Evolutionary conservation across 1,140 invertebrate species (phyloP).

Genomic region (Lucilia cuprina): DNA sequence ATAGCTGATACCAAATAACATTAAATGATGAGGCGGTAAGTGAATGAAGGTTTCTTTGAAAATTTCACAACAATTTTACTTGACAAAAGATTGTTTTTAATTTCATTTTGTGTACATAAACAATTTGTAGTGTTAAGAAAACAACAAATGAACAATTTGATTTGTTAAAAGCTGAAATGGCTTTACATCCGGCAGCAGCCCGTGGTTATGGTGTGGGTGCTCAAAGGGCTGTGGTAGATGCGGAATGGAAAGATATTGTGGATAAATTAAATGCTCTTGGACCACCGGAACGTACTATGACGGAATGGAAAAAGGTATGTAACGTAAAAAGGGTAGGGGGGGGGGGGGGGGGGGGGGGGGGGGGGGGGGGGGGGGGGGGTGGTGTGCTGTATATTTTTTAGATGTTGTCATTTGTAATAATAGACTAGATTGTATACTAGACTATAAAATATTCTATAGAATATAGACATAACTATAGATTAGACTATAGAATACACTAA

Average conservation of each 20-base stretch:
- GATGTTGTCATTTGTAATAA: no score
- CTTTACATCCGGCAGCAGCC: neutral
- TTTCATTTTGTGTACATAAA: neutral
- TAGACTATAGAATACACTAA: no score
- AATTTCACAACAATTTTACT: neutral
- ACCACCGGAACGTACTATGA: neutral
- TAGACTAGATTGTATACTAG: no score
- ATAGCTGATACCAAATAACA: neutral
- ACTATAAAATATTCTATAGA: no score
- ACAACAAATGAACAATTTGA: conserved; percentile 27
- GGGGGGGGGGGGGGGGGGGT: no score
- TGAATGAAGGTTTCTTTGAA: neutral
- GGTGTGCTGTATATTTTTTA: no score
- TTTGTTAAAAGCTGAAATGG: conserved; percentile 6
- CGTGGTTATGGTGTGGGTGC: neutral
- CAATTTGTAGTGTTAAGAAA: neutral
- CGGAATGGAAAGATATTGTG: neutral
- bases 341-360: no score
- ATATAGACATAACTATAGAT: no score
- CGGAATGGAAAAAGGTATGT: conserved; percentile 21
- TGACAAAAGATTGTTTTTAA: neutral
- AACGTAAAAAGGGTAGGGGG: neutral
- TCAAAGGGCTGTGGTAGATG: neutral
- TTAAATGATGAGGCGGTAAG: neutral
- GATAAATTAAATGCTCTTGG: conserved; percentile 14